Evolutionary conservation across 2,888 invertebrate species (phyloP).

Genomic region (Gryllus longicercus): DNA sequence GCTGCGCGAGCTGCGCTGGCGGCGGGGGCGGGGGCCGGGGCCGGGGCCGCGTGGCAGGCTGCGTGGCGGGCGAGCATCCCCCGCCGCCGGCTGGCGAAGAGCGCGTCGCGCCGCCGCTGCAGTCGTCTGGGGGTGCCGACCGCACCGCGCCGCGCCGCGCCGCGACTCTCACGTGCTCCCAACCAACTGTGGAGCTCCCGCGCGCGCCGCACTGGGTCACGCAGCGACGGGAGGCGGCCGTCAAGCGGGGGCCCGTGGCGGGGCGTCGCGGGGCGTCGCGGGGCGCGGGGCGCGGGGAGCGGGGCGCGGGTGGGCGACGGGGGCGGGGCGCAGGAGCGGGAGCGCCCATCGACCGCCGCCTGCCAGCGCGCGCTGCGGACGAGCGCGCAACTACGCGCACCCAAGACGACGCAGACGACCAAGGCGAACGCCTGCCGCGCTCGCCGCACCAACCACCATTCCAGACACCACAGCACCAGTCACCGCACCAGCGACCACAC

Average conservation of each 20-base stretch:
- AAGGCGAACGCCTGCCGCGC: background rate
- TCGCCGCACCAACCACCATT: too few relatives aligned
- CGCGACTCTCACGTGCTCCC: background rate
- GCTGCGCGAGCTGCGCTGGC: background rate
- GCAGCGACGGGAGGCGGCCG: conserved; percentile 35
- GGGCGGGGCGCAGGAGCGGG: conserved; percentile 17
- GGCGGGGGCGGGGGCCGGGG: background rate
- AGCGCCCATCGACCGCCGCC: background rate
- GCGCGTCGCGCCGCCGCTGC: background rate
- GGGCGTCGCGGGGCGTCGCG: background rate
- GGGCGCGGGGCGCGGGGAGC: background rate
- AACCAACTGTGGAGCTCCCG: conserved; percentile 31
- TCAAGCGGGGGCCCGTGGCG: conserved; percentile 36
- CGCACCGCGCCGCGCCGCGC: background rate
- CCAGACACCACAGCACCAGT: too few relatives aligned
- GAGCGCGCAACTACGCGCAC: background rate
- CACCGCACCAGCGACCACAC: too few relatives aligned
- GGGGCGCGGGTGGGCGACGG: background rate
- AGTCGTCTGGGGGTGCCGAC: background rate
- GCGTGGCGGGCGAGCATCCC: background rate
- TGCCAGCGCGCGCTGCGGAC: background rate
- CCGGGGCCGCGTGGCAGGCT: background rate
- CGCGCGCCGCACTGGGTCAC: conserved; percentile 29
- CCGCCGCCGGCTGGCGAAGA: background rate
- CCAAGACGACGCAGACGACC: background rate